Base-by-base conservation (phyloP, 2,888 invertebrate genomes). In the Spilosoma lubricipeda region DNA sequence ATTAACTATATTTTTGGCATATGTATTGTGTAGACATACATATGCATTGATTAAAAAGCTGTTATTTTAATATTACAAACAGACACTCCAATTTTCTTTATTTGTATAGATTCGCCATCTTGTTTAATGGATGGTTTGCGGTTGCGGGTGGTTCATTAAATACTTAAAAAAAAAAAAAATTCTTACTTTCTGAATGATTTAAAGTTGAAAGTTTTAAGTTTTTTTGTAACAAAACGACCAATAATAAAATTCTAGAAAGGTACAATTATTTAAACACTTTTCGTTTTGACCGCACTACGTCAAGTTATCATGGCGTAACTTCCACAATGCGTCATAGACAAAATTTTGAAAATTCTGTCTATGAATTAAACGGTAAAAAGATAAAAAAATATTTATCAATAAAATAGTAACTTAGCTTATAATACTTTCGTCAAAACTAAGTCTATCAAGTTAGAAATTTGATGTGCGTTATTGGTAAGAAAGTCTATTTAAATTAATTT, bases 41-140 rank as follows among this genome's bases (percentile, higher is more conserved):
- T n/a, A n/a, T n/a, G n/a, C n/a, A n/a, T n/a, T n/a, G n/a, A n/a
- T n/a, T n/a, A n/a, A n/a, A n/a, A n/a, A n/a, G n/a, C n/a, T n/a
- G n/a, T n/a, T n/a, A n/a, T n/a, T n/a, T n/a, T n/a, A n/a, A n/a
- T n/a, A n/a, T n/a, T n/a, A n/a, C n/a, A n/a, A n/a, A n/a, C n/a
- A n/a, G n/a, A n/a, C n/a, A n/a, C n/a, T n/a, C n/a, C n/a, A n/a
- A n/a, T n/a, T n/a, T n/a, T n/a, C n/a, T n/a, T n/a, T n/a, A n/a
- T n/a, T n/a, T n/a, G n/a, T n/a, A n/a, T n/a, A n/a, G n/a, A n/a
- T 27, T 18, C 67, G 27, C 67, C 42, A 42, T 67, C 67, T 67
- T 67, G 67, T 45, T 36, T 30, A 67, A 42, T 39, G 36, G 8
- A 2, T 67, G 2, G 7, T 42, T 11, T 33, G 33, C 33, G 33